Conservation (phyloP, 1,140 invertebrate species). For the Lepidotrigona ventralis region DNA sequence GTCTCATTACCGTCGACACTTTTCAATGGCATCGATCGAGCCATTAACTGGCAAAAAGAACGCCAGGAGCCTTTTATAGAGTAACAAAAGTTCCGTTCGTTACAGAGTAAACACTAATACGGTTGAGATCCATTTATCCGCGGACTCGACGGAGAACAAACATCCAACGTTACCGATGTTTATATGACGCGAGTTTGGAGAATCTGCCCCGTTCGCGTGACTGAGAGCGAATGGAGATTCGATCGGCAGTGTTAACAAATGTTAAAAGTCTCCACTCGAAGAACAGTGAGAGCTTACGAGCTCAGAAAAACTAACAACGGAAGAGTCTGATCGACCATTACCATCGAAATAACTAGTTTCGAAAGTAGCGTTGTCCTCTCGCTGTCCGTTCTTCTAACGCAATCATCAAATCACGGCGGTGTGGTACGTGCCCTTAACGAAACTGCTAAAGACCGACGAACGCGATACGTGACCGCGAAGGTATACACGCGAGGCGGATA, state of each 20-base stretch:
- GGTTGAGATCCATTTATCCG: neutral
- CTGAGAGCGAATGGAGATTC: too few relatives aligned
- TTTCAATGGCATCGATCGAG: constrained; percentile 22
- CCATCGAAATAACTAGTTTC: neutral
- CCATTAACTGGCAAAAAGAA: neutral
- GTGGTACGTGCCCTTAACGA: neutral
- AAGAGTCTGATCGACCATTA: too few relatives aligned
- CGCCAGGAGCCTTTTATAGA: neutral
- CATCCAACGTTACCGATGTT: neutral
- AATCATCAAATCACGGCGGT: neutral
- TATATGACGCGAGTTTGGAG: neutral
- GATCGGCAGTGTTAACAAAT: too few relatives aligned
- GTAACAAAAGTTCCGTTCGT: neutral
- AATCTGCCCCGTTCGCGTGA: neutral
- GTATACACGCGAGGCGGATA: neutral
- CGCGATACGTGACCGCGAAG: neutral
- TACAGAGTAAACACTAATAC: neutral
- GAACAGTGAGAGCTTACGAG: too few relatives aligned
- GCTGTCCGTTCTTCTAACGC: neutral
- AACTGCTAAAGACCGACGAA: neutral
- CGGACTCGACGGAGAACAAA: neutral
- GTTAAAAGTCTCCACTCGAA: too few relatives aligned
- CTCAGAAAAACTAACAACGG: too few relatives aligned
- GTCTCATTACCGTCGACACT: constrained; percentile 8
- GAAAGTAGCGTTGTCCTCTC: neutral